Percentiles rank a stretch among this genome's conserved stretches.
phyloP scores from a whole-genome alignment of 2,888 invertebrate genomes.

The Drosophila paramelanica region DNA sequence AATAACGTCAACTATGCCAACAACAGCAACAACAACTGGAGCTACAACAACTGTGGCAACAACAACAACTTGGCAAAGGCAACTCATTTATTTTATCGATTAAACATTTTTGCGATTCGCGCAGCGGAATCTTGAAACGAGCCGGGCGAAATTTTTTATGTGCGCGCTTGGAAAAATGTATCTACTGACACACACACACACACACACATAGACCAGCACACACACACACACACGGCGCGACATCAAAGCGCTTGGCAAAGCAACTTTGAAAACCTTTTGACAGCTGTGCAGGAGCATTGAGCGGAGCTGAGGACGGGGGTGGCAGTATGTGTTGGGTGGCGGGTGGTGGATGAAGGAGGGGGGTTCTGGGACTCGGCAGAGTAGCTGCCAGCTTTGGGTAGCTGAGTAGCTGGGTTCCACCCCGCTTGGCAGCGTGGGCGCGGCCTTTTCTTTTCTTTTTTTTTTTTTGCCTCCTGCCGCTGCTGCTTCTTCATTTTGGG shows the following conservation, averaged over 20 bases:
- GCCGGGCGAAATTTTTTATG: constrained; percentile 60
- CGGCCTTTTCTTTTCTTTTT: constrained; percentile 44
- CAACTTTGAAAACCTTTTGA: constrained; percentile 79
- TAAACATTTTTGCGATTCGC: constrained; percentile 83
- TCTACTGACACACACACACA: constrained; percentile 63
- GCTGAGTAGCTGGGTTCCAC: constrained; percentile 31
- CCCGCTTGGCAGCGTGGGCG: constrained; percentile 61
- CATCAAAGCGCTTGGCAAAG: constrained; percentile 71
- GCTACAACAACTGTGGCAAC: constrained; percentile 34
- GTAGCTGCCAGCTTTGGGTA: too few species aligned
- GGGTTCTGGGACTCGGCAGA: constrained; percentile 1
- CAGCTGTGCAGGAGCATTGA: constrained; percentile 60
- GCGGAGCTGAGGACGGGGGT: neutral
- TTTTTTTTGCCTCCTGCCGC: constrained; percentile 4
- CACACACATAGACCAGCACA: constrained; percentile 25
- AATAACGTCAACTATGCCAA: constrained; percentile 74
- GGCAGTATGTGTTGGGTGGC: neutral
- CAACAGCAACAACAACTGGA: constrained; percentile 33
- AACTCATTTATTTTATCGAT: constrained; percentile 84
- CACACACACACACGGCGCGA: constrained; percentile 54
- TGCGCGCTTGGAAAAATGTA: constrained; percentile 69
- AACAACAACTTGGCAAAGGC: constrained; percentile 60
- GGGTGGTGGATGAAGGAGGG: neutral
- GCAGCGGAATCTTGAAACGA: constrained; percentile 75
- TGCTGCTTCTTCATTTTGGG: constrained; percentile 31